These are phyloP conservation scores for Parazoanthus atlanticus DNA, from an alignment of 92 coral and sea anemone genomes.

Conservation along the genomic window DNA sequence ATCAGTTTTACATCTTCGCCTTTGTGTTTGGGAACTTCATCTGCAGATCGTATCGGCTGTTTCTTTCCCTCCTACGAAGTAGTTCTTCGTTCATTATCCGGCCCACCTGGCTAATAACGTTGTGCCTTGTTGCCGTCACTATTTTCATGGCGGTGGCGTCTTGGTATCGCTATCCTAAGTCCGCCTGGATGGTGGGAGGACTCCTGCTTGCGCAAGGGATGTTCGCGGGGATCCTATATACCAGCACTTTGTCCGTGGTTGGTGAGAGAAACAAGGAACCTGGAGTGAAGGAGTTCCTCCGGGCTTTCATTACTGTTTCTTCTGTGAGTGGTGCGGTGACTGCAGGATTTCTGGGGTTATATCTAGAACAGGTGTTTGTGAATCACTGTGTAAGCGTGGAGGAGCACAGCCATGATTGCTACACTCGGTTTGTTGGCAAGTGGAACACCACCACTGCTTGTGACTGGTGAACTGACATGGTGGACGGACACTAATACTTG, in stretches of 20 bases:
- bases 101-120: conserved; percentile 28
- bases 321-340: conserved; percentile 37
- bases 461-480: conserved; percentile 14
- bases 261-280: conserved; percentile 27
- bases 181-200: conserved; percentile 40
- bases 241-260: conserved; percentile 30
- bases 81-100: conserved; percentile 20
- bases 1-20: conserved; percentile 37
- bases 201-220: conserved; percentile 14
- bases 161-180: conserved; percentile 28
- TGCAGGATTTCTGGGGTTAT: conserved; percentile 29
- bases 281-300: conserved; percentile 25
- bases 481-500: not conserved
- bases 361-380: conserved; percentile 14
- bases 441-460: conserved; percentile 18
- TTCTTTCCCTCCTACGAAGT: not conserved
- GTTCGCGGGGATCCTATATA: conserved; percentile 7
- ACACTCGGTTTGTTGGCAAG: conserved; percentile 26
- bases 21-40: conserved; percentile 13
- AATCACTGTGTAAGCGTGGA: conserved; percentile 28
- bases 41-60: conserved; percentile 36
- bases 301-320: conserved; percentile 37
- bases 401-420: conserved; percentile 26
- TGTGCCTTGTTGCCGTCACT: conserved; percentile 17
- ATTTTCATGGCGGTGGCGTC: conserved; percentile 24